phyloP scores from a whole-genome alignment of 2,113 vertebrate genomes.

The Lutjanus erythropterus region DNA sequence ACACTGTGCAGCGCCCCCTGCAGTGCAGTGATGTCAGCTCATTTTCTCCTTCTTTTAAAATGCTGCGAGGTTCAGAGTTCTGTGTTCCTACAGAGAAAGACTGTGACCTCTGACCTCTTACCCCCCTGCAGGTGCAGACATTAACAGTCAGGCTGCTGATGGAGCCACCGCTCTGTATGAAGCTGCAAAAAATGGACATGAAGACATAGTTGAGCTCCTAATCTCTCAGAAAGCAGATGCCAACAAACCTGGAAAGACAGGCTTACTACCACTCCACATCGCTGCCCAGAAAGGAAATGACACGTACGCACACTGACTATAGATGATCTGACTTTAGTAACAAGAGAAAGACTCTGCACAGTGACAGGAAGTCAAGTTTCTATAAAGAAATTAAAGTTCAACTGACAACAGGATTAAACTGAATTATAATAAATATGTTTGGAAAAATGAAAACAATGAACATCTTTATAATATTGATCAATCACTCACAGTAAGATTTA shows the following conservation, averaged over 20 bases:
- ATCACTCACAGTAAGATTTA: too few species aligned
- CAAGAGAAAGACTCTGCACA: not conserved
- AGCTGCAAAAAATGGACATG: slow-evolving; percentile 92
- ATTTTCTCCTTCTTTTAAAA: too few species aligned
- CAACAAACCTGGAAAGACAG: slow-evolving; percentile 91
- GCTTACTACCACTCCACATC: slow-evolving; percentile 91
- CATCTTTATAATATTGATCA: not conserved
- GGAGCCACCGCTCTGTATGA: slow-evolving; percentile 92
- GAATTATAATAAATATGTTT: not conserved
- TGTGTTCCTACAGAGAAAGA: too few species aligned
- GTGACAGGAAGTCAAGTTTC: too few species aligned
- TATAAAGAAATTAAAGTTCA: not conserved
- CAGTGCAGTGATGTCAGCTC: too few species aligned
- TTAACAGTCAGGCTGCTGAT: slow-evolving; percentile 92
- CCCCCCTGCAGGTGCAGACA: slow-evolving; percentile 87
- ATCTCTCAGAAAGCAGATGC: slow-evolving; percentile 91
- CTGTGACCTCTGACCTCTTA: not conserved
- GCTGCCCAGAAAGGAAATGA: slow-evolving; percentile 90
- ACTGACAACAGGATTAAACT: not conserved
- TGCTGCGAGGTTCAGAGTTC: too few species aligned
- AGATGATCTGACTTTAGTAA: too few species aligned
- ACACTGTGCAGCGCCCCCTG: too few species aligned
- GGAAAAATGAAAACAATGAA: not conserved
- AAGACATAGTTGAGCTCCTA: slow-evolving; percentile 87
- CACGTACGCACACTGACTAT: slow-evolving; percentile 80